A percentile compares a stretch with the other conserved stretches of the same genome.
phyloP scores from a whole-genome alignment of 2,113 vertebrate species.

The Lophotis ruficrista region DNA sequence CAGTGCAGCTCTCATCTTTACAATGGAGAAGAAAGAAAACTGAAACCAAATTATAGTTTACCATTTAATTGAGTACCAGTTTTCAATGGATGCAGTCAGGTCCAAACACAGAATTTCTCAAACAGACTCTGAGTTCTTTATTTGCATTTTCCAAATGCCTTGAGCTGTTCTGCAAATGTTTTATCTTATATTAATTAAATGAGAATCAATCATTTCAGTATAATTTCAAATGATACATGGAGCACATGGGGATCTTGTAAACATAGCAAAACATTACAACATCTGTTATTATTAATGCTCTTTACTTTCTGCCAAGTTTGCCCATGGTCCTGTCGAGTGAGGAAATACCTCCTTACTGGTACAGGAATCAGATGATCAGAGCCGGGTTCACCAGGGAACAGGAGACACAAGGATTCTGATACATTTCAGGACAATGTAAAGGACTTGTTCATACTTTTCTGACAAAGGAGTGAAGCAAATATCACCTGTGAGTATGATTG shows the following conservation, averaged over 20 bases:
- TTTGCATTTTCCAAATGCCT: neutral
- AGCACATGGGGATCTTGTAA: neutral
- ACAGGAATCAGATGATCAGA: neutral
- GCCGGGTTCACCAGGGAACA: neutral
- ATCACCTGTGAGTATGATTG: neutral
- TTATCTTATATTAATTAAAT: constrained; percentile 20
- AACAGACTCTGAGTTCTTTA: neutral
- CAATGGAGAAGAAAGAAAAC: neutral
- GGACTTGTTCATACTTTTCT: neutral
- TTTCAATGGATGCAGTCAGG: neutral
- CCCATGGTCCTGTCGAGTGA: neutral
- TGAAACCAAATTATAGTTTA: neutral
- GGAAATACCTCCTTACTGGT: neutral
- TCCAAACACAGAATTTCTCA: neutral
- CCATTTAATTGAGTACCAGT: neutral
- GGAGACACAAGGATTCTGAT: neutral
- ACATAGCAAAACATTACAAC: neutral
- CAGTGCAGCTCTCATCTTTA: neutral
- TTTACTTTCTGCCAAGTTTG: constrained; percentile 23
- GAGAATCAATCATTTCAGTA: constrained; percentile 18
- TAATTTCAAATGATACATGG: neutral
- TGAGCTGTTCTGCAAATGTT: neutral
- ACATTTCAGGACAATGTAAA: neutral
- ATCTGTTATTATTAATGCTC: constrained; percentile 20
- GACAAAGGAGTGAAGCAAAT: neutral